These are phyloP conservation scores for Trachymyrmex cornetzi DNA, from an alignment of 1,140 invertebrate species.

Conservation along the genomic window DNA sequence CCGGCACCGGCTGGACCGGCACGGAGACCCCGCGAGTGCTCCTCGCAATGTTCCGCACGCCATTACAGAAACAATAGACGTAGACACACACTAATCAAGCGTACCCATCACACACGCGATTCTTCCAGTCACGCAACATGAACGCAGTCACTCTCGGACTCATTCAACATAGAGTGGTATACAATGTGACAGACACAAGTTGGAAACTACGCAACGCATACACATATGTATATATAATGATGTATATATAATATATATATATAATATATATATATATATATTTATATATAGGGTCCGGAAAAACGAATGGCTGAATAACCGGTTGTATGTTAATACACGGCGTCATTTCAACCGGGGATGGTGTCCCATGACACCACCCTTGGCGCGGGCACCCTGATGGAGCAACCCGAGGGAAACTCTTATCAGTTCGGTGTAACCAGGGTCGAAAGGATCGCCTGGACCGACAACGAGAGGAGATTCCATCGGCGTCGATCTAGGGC, in stretches of 20 bases:
- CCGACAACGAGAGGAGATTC: constrained; percentile 75
- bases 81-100: constrained; percentile 87
- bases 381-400: constrained; percentile 27
- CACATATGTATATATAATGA: constrained; percentile 69
- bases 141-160: constrained; percentile 83
- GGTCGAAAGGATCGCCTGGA: constrained; percentile 40
- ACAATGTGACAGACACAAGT: constrained; percentile 88
- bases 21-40: constrained; percentile 70
- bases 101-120: constrained; percentile 85
- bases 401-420: constrained; percentile 67
- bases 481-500: constrained; percentile 63
- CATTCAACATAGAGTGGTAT: constrained; percentile 86
- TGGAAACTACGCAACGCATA: constrained; percentile 84
- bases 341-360: constrained; percentile 13
- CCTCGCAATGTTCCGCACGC: constrained; percentile 82
- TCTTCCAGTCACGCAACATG: constrained; percentile 84
- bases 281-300: constrained; percentile 51
- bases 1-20: constrained; percentile 51
- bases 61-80: constrained; percentile 87
- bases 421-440: constrained; percentile 65
- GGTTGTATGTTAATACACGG: constrained; percentile 51
- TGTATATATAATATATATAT: constrained; percentile 53
- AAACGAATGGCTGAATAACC: constrained; percentile 38
- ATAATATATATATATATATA: constrained; percentile 31
- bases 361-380: constrained; percentile 9